A percentile compares a stretch with the other conserved stretches of the same genome.
phyloP scores from a whole-genome alignment of 2,797 vertebrate genomes.

The Balearica regulorum region DNA sequence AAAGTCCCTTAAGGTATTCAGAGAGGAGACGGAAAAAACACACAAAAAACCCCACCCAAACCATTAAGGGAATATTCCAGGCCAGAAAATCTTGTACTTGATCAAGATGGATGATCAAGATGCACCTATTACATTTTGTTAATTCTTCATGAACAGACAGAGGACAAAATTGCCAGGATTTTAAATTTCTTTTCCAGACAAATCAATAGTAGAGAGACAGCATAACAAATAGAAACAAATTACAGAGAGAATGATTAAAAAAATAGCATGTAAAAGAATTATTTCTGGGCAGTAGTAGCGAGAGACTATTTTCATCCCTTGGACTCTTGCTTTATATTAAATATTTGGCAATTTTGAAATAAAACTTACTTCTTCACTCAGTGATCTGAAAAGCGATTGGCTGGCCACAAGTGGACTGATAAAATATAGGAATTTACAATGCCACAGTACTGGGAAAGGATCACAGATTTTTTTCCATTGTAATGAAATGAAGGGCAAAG shows the following conservation, averaged over 20 bases:
- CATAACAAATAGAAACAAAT: neutral
- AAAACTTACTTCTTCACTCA: neutral
- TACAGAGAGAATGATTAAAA: neutral
- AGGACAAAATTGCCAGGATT: neutral
- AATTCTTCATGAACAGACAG: neutral
- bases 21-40: neutral
- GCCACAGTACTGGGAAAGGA: neutral
- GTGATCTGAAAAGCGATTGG: neutral
- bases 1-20: neutral
- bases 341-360: neutral
- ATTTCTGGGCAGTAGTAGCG: neutral
- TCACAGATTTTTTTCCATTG: constrained; percentile 22
- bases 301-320: neutral
- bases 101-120: neutral
- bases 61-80: neutral
- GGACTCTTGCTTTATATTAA: neutral
- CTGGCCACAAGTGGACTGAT: neutral
- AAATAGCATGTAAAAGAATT: neutral
- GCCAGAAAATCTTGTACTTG: neutral
- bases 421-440: neutral
- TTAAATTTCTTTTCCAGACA: neutral
- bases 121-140: neutral
- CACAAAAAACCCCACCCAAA: accelerated
- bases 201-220: neutral
- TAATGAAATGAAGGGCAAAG: constrained; percentile 8